These are phyloP conservation scores for Thalassophryne amazonica DNA, from an alignment of 2,797 vertebrate genomes.

Conservation along the genomic window DNA sequence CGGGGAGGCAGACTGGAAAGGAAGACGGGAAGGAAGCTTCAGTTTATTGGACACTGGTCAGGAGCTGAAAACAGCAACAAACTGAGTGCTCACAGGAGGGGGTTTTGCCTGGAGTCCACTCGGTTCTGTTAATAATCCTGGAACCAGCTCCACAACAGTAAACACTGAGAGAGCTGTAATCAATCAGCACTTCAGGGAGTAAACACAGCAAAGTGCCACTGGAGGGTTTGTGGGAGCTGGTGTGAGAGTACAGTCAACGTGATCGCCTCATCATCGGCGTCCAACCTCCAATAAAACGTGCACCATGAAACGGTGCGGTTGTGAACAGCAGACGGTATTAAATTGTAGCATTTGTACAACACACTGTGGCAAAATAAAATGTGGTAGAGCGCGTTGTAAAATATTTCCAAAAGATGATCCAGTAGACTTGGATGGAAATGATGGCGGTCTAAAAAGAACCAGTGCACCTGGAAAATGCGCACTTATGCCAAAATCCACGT, in stretches of 20 bases:
- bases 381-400: slow-evolving; percentile 22
- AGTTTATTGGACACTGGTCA: slow-evolving; percentile 39
- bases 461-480: too few species aligned
- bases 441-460: slow-evolving; percentile 1
- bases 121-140: slow-evolving; percentile 32
- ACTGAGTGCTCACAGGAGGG: slow-evolving; percentile 35
- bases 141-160: slow-evolving; percentile 39
- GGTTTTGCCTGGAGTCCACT: slow-evolving; percentile 39
- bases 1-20: neutral
- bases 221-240: slow-evolving; percentile 14
- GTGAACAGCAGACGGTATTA: slow-evolving; percentile 1
- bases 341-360: slow-evolving; percentile 10
- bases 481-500: too few species aligned
- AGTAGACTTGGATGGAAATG: slow-evolving; percentile 20
- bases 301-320: neutral
- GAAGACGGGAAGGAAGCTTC: slow-evolving; percentile 14
- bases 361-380: slow-evolving; percentile 26
- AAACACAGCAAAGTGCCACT: slow-evolving; percentile 44
- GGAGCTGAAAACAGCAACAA: slow-evolving; percentile 33
- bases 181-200: slow-evolving; percentile 40
- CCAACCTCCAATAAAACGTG: neutral
- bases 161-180: slow-evolving; percentile 49
- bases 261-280: slow-evolving; percentile 24
- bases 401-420: slow-evolving; percentile 25
- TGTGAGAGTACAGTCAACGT: slow-evolving; percentile 4